A percentile compares a stretch with the other conserved stretches of the same genome.
phyloP scores from a whole-genome alignment of 2,113 vertebrate species.

The Trachemys scripta region DNA sequence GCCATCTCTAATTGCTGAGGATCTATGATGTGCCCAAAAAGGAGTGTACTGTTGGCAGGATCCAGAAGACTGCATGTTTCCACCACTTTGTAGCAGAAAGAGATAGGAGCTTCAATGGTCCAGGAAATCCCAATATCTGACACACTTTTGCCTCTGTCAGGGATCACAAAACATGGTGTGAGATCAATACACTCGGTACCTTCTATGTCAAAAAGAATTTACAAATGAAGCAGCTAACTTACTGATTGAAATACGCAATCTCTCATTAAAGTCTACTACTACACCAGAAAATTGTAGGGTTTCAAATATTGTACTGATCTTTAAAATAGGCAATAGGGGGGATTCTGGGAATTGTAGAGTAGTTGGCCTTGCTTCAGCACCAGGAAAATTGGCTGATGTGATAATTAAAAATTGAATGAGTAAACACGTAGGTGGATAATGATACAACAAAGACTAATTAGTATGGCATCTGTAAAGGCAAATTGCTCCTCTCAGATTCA shows the following conservation, averaged over 20 bases:
- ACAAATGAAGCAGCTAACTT: not conserved
- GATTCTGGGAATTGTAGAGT: not conserved
- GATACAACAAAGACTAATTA: not conserved
- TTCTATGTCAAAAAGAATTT: not conserved
- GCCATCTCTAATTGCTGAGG: constrained; percentile 71
- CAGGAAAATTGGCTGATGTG: accelerated
- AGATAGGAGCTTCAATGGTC: constrained; percentile 84
- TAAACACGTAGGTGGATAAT: not conserved
- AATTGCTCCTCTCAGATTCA: not conserved
- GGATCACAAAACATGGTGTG: constrained; percentile 26
- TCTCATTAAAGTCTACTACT: not conserved
- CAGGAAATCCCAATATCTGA: constrained; percentile 77
- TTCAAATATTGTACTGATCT: not conserved
- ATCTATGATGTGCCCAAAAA: constrained; percentile 82
- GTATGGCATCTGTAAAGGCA: not conserved
- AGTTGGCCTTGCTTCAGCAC: not conserved
- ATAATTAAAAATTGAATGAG: not conserved
- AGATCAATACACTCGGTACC: not conserved
- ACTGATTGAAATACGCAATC: accelerated
- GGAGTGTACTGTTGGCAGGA: constrained; percentile 80
- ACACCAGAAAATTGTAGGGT: not conserved
- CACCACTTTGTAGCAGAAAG: constrained; percentile 84
- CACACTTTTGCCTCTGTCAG: constrained; percentile 78
- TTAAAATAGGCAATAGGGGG: too few relatives aligned
- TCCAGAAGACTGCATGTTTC: constrained; percentile 82